Evolutionary conservation across 2,888 invertebrate species (phyloP).

Genomic region (Aricia artaxerxes): DNA sequence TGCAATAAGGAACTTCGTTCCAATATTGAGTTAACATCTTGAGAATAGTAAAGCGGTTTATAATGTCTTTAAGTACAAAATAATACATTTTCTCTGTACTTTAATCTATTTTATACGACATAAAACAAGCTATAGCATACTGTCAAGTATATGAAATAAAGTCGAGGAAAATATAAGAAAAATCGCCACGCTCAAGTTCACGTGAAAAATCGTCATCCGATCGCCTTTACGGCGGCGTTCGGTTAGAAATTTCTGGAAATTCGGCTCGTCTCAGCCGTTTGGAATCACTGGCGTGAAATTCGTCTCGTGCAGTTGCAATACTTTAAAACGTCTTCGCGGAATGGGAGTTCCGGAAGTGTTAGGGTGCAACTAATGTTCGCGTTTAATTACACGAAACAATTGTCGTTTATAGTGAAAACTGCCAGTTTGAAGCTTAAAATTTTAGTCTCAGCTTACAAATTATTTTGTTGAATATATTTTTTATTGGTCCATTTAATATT

Average conservation of each 20-base stretch:
- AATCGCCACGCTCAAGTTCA: conserved; percentile 47
- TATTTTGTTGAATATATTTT: background rate
- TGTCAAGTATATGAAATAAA: conserved; percentile 14
- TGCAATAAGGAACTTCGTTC: too few species aligned
- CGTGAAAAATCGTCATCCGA: conserved; percentile 53
- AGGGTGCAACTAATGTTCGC: conserved; percentile 21
- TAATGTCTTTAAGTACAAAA: too few species aligned
- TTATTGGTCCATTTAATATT: too few species aligned
- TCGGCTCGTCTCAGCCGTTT: conserved; percentile 62
- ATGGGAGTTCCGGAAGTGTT: background rate
- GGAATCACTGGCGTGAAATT: conserved; percentile 72
- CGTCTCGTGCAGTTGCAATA: conserved; percentile 48
- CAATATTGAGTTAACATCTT: too few species aligned
- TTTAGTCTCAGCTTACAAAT: background rate
- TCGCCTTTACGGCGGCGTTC: conserved; percentile 58
- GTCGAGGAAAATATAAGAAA: conserved; percentile 42
- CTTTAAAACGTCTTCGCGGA: conserved; percentile 1
- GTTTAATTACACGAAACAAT: conserved; percentile 8
- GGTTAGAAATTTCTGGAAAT: conserved; percentile 67
- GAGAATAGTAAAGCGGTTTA: too few species aligned
- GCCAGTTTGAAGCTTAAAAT: background rate
- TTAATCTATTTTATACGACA: background rate
- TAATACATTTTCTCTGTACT: background rate
- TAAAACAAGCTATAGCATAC: background rate
- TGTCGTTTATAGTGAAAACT: conserved; percentile 14